phyloP scores from a whole-genome alignment of 2,113 vertebrate genomes.

The Manacus vitellinus region DNA sequence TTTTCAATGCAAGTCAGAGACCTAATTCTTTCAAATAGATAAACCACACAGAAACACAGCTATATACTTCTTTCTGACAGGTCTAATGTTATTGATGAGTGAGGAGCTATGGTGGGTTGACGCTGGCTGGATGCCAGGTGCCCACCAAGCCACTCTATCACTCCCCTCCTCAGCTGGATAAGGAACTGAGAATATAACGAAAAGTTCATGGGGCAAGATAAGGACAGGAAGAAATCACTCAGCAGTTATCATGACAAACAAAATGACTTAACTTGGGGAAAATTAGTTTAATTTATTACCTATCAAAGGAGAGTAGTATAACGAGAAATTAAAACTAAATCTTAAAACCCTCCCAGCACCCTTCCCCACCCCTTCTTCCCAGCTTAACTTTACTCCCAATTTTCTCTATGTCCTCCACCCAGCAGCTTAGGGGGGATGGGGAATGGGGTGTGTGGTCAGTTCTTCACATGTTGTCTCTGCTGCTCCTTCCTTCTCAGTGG shows the following conservation, averaged over 20 bases:
- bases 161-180: background rate
- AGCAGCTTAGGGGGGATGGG: background rate
- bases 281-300: background rate
- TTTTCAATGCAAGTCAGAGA: conserved; percentile 10
- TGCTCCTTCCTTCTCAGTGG: background rate
- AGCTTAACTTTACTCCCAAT: background rate
- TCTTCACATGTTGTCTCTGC: background rate
- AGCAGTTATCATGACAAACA: background rate
- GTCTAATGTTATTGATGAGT: background rate
- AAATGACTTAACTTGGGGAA: background rate
- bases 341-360: background rate
- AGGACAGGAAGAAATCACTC: background rate
- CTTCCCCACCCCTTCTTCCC: background rate
- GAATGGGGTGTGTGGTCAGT: background rate
- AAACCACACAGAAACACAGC: background rate
- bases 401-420: background rate
- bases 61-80: background rate
- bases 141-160: background rate
- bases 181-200: background rate
- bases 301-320: background rate
- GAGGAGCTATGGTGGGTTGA: background rate
- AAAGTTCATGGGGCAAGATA: background rate
- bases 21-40: background rate
- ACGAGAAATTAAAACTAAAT: background rate
- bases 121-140: background rate